Evolutionary conservation across 2,888 invertebrate genomes (phyloP), one percentile per base, ranked within the genome.

Genomic region (Zygogramma bicolorata): DNA sequence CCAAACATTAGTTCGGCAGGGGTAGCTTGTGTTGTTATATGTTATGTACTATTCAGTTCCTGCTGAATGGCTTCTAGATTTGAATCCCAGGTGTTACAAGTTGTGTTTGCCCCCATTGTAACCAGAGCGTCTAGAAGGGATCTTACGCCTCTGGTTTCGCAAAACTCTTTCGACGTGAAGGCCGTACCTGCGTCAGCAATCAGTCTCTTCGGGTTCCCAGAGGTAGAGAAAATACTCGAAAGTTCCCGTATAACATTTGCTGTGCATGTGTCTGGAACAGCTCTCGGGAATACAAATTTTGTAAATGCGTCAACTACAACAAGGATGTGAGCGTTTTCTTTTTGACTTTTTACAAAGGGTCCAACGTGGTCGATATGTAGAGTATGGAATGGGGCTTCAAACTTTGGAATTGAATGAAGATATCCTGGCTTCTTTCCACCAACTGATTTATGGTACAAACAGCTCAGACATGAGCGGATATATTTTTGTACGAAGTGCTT

Each of bases 131-230:
- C 75, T 46, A 77, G 29, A 22, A 57, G 22, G 22, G n/a, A 76
- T 34, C 63, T 78, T 20, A 84, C 79, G 6, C 77, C 79, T 57
- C 80, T 78, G n/a, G 81, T 77, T 5, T 70, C 38, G 65, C 83
- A 85, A 66, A 87, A 87, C 1, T 69, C 62, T n/a, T 79, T 70
- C 1, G 84, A 82, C 6, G 81, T 53, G 20, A 53, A 53, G 25
- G 53, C 80, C 18, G 81, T 81, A n/a, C 86, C 86, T 10, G 82
- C 71, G 68, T 87, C 86, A 3, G 81, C 81, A 15, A 87, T 81
- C n/a, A 86, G 74, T 22, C 83, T 68, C 1, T 67, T 74, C 15
- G 83, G 81, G 25, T 75, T 78, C 0, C 85, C 84, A 74, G 83
- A 84, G 62, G 78, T 65, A 8, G 71, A 63, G 59, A 83, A 76